These are phyloP conservation scores for Epinephelus cyanopodus DNA, from an alignment of 2,113 vertebrate genomes.

Conservation along the genomic window DNA sequence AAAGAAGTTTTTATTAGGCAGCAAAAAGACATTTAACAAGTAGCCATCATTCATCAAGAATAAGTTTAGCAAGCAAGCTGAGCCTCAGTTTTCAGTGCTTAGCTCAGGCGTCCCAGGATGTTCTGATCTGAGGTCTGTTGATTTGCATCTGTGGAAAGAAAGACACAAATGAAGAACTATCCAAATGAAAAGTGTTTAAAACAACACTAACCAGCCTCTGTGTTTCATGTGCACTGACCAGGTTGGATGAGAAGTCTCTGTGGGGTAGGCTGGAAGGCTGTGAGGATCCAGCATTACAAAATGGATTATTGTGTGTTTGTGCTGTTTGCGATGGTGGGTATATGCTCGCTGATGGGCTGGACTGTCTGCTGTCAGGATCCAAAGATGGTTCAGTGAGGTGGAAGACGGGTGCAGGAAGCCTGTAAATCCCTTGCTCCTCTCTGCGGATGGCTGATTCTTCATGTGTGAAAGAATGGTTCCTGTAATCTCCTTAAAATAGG, in stretches of 20 bases:
- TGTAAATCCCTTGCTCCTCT: too few relatives aligned
- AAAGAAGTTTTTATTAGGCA: too few relatives aligned
- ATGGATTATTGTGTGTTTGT: neutral
- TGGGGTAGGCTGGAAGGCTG: too few relatives aligned
- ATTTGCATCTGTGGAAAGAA: conserved; percentile 24
- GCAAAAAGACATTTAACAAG: too few relatives aligned
- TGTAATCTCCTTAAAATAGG: neutral
- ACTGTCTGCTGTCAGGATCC: neutral
- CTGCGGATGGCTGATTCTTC: neutral
- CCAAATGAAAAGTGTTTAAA: neutral
- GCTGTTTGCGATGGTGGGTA: neutral
- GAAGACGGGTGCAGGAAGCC: neutral
- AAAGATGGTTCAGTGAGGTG: neutral
- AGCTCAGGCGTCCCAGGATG: conserved; percentile 22
- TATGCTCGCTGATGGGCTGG: neutral
- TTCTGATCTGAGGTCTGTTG: conserved; percentile 21
- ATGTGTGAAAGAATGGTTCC: conserved; percentile 4
- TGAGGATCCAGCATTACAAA: neutral
- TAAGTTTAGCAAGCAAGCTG: too few relatives aligned
- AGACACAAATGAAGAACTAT: neutral
- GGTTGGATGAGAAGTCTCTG: neutral
- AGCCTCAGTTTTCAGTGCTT: neutral
- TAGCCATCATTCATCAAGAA: too few relatives aligned
- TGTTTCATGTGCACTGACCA: conserved; percentile 22
- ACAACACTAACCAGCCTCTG: neutral